A percentile compares a stretch with the other conserved stretches of the same genome.
These are phyloP conservation scores for Cyprinodon brontotheroides DNA, from an alignment of 2,113 vertebrate genomes.

Conservation along the genomic window DNA sequence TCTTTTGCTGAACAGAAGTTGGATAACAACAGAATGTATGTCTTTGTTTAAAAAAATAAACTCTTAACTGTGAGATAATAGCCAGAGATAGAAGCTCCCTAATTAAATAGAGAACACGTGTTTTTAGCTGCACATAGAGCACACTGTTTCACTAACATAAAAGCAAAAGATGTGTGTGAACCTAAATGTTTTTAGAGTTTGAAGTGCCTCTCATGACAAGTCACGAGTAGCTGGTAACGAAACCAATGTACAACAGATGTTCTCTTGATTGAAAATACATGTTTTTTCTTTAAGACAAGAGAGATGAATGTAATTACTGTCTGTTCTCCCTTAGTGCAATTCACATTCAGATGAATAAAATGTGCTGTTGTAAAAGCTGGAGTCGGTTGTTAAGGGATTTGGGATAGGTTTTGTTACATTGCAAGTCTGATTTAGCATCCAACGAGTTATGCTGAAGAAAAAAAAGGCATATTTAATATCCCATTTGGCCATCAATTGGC, in stretches of 20 bases:
- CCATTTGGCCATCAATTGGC: not conserved
- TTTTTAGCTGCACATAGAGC: not conserved
- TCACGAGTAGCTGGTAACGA: not conserved
- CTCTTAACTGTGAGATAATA: not conserved
- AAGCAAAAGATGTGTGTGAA: not conserved
- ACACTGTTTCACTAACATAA: not conserved
- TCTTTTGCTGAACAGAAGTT: conserved; percentile 40
- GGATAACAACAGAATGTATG: conserved; percentile 57
- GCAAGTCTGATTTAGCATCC: not conserved
- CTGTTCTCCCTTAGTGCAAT: not conserved
- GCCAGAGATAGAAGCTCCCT: not conserved
- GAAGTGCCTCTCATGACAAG: not conserved
- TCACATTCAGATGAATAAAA: not conserved
- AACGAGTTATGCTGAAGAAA: not conserved
- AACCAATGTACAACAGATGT: not conserved
- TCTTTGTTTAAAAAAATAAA: not conserved
- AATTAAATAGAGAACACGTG: not conserved
- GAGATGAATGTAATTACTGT: not conserved
- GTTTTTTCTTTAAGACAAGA: not conserved
- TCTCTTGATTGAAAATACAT: not conserved
- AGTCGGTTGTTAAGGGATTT: not conserved
- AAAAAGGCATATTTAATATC: not conserved
- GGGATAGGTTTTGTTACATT: not conserved
- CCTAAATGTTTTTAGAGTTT: not conserved
- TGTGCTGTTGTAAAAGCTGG: not conserved